Evolutionary conservation across 1,140 invertebrate species (phyloP).

Genomic region (Artemia franciscana): DNA sequence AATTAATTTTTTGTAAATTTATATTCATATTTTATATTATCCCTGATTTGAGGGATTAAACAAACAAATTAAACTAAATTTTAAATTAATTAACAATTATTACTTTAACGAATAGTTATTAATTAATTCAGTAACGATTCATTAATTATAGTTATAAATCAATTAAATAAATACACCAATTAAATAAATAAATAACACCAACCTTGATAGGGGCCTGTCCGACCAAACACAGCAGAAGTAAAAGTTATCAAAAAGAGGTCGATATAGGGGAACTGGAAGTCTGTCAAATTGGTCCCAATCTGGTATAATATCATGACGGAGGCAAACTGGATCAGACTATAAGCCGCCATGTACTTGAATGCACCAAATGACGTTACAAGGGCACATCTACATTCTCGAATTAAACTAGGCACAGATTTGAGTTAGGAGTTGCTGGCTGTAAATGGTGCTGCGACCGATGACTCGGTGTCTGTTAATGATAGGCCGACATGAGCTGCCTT

Average conservation of each 20-base stretch:
- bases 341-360: slow-evolving; percentile 35
- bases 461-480: slow-evolving; percentile 27
- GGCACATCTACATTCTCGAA: slow-evolving; percentile 28
- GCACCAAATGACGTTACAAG: slow-evolving; percentile 31
- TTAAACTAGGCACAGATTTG: slow-evolving; percentile 26
- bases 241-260: slow-evolving; percentile 58
- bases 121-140: no score
- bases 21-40: no score
- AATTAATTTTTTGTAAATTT: no score
- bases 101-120: no score
- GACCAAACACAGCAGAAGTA: slow-evolving; percentile 50
- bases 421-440: slow-evolving; percentile 29
- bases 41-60: no score
- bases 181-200: no score
- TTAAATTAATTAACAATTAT: no score
- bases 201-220: slow-evolving; percentile 42
- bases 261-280: slow-evolving; percentile 61
- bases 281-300: slow-evolving; percentile 45
- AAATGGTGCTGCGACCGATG: slow-evolving; percentile 34
- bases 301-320: slow-evolving; percentile 74
- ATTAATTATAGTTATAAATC: no score
- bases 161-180: no score
- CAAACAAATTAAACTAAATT: no score
- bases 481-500: slow-evolving; percentile 28
- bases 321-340: slow-evolving; percentile 60